Evolutionary conservation across 30 jellyfish, hydroid and myxozoan species (phyloP).

Genomic region (Rhopilema esculentum): DNA sequence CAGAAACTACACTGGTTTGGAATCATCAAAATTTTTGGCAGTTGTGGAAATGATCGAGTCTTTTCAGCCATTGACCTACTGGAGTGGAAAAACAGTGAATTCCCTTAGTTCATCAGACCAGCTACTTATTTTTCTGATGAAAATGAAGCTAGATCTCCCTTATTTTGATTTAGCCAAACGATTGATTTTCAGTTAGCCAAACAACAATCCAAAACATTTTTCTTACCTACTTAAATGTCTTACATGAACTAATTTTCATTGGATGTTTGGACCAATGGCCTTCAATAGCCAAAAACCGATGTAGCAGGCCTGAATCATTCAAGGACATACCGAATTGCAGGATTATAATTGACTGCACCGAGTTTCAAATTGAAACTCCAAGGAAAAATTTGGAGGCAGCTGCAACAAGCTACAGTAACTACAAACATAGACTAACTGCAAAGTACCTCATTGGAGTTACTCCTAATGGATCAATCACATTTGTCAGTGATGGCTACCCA

Average conservation of each 20-base stretch:
- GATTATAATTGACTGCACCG: slow-evolving; percentile 33
- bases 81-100: slow-evolving; percentile 17
- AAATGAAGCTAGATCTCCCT: slow-evolving; percentile 20
- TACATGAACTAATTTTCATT: slow-evolving; percentile 21
- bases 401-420: slow-evolving; percentile 18
- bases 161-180: slow-evolving; percentile 20
- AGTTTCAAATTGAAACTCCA: slow-evolving; percentile 32
- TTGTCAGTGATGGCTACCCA: slow-evolving; percentile 49
- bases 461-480: slow-evolving; percentile 43
- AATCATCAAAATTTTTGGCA: neutral
- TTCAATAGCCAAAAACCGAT: slow-evolving; percentile 31
- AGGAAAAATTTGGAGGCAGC: slow-evolving; percentile 45
- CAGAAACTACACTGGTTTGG: slow-evolving; percentile 24
- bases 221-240: neutral
- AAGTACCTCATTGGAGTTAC: slow-evolving; percentile 40
- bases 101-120: slow-evolving; percentile 5
- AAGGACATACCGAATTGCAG: slow-evolving; percentile 46
- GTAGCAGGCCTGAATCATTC: slow-evolving; percentile 45
- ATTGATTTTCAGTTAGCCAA: slow-evolving; percentile 7
- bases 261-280: slow-evolving; percentile 33
- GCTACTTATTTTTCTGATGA: slow-evolving; percentile 23
- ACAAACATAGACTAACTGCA: slow-evolving; percentile 33
- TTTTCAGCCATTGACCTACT: slow-evolving; percentile 7
- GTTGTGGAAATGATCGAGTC: neutral
- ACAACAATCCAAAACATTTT: slow-evolving; percentile 9